phyloP scores from a whole-genome alignment of 2,113 vertebrate genomes.

The Stomatorhinus ivindoensis region DNA sequence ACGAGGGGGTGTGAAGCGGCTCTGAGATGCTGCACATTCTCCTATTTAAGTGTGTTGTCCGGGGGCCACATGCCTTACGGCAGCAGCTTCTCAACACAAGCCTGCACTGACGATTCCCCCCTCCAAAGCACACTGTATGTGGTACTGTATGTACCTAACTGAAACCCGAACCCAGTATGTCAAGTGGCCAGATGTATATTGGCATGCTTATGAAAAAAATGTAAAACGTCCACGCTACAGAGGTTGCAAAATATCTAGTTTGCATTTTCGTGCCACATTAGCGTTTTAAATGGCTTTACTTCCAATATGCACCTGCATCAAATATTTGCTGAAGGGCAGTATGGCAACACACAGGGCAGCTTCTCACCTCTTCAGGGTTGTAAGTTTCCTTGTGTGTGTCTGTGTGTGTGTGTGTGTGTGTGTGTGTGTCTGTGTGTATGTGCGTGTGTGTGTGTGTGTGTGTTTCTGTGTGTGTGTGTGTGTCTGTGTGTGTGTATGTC shows the following conservation, averaged over 20 bases:
- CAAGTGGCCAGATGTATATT: not conserved
- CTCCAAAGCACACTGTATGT: not conserved
- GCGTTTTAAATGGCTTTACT: not conserved
- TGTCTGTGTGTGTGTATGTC: not conserved
- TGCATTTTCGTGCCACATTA: not conserved
- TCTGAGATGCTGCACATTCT: not conserved
- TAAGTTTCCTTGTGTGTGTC: not conserved
- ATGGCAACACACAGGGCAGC: not conserved
- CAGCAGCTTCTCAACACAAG: not conserved
- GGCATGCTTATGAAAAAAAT: not conserved
- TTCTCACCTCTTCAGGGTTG: not conserved
- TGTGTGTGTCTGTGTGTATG: not conserved
- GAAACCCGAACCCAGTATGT: not conserved
- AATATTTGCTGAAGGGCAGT: not conserved
- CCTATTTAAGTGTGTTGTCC: not conserved
- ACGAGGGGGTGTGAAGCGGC: not conserved
- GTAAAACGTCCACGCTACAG: not conserved
- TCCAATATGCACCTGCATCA: not conserved
- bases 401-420: not conserved
- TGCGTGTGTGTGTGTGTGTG: not conserved
- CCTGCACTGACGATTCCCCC: not conserved
- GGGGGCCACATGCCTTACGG: not conserved
- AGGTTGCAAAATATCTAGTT: not conserved
- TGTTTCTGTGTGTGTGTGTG: not conserved
- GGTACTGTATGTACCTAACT: not conserved